phyloP scores from a whole-genome alignment of 2,797 vertebrate species.

The Cetoscarus ocellatus region DNA sequence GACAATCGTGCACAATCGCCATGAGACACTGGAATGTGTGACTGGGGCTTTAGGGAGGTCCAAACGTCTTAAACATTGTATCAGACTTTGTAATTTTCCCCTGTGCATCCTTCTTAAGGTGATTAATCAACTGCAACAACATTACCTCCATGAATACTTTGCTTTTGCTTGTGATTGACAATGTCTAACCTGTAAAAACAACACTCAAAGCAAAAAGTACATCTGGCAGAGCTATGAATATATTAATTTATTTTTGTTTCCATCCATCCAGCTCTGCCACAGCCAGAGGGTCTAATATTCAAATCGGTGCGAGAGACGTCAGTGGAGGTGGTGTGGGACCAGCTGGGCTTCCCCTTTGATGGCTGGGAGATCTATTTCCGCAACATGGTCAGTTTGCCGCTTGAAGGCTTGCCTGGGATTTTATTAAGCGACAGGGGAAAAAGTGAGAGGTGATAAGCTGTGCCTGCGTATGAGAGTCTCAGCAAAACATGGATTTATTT shows the following conservation, averaged over 20 bases:
- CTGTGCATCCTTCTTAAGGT: too few species aligned
- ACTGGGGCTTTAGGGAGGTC: too few species aligned
- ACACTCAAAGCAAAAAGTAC: neutral
- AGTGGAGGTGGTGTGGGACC: constrained; percentile 95
- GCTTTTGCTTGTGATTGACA: too few species aligned
- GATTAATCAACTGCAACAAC: too few species aligned
- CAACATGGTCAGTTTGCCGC: constrained; percentile 87
- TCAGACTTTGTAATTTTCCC: too few species aligned
- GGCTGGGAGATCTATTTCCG: constrained; percentile 94
- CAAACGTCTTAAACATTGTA: too few species aligned
- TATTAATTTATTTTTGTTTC: neutral
- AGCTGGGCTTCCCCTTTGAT: constrained; percentile 91
- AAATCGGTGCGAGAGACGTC: constrained; percentile 93
- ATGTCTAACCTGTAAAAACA: neutral
- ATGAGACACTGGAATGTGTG: too few species aligned
- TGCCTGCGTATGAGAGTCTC: constrained; percentile 50
- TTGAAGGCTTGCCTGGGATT: constrained; percentile 30
- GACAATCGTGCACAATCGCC: too few species aligned
- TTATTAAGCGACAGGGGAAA: constrained; percentile 30
- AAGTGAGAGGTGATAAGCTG: constrained; percentile 27
- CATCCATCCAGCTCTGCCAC: constrained; percentile 87
- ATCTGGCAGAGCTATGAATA: neutral
- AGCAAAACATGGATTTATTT: constrained; percentile 61
- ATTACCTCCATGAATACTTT: too few species aligned
- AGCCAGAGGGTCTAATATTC: constrained; percentile 93